Percentiles rank a stretch among this genome's conserved stretches.
Evolutionary conservation across 2,888 invertebrate species (phyloP).

Genomic region (Frankliniella intonsa): DNA sequence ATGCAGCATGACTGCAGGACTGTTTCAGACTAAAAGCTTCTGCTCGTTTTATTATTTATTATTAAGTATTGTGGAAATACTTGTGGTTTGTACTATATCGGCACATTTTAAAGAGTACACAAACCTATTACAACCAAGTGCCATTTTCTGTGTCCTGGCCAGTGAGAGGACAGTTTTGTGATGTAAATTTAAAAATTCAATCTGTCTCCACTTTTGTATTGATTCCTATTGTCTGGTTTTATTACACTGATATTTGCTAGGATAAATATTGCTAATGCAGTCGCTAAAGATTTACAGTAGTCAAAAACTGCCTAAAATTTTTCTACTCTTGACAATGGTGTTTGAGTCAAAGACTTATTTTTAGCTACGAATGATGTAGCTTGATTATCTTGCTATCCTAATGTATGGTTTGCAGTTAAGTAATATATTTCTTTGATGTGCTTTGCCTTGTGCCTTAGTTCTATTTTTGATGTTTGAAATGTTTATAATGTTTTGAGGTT

Average conservation of each 20-base stretch:
- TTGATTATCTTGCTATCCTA: neutral
- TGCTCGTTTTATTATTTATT: no score
- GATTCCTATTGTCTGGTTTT: no score
- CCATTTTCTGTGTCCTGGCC: neutral
- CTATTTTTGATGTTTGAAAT: constrained; percentile 20
- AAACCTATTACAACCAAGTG: neutral
- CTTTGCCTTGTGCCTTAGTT: constrained; percentile 9
- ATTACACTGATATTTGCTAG: no score
- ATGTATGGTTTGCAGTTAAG: neutral
- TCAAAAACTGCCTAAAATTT: neutral
- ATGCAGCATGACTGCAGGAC: no score
- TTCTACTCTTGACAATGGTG: neutral
- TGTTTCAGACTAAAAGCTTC: no score
- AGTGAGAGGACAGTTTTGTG: neutral
- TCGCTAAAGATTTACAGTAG: no score
- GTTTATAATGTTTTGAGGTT: constrained; percentile 2
- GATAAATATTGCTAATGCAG: no score
- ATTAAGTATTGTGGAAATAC: no score
- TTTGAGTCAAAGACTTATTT: neutral
- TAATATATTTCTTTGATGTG: neutral
- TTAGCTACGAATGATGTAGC: neutral
- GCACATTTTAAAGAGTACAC: no score
- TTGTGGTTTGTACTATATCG: no score
- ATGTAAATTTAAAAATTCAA: neutral
- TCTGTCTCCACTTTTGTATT: no score